Conservation (phyloP, 2,888 invertebrate species). For the Drosophila longiperda region DNA sequence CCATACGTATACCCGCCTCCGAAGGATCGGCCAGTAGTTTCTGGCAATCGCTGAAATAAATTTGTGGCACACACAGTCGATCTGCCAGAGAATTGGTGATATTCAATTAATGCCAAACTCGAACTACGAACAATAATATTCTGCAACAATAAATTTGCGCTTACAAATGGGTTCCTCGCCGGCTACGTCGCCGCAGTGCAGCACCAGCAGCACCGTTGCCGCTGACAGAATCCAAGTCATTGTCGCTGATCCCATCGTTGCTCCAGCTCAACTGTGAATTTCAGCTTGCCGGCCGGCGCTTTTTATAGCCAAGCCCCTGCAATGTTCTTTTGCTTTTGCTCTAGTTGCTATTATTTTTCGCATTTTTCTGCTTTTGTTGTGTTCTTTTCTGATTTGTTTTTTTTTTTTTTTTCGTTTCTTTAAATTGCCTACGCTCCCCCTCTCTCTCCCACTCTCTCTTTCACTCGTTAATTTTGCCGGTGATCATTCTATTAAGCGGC, state of each 20-base stretch:
- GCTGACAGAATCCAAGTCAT: constrained; percentile 40
- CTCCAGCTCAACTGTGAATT: constrained; percentile 66
- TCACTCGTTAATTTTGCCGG: constrained; percentile 12
- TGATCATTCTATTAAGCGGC: constrained; percentile 56
- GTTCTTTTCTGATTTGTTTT: constrained; percentile 7
- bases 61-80: constrained; percentile 91
- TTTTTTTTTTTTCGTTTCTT: constrained; percentile 2
- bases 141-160: neutral
- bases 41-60: constrained; percentile 87
- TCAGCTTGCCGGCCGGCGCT: constrained; percentile 59
- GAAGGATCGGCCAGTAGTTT: constrained; percentile 85
- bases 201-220: constrained; percentile 33
- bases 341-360: constrained; percentile 38
- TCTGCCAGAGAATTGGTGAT: constrained; percentile 85
- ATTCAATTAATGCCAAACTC: neutral
- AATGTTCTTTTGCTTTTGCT: constrained; percentile 28
- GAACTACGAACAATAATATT: neutral
- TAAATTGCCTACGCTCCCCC: neutral
- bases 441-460: neutral
- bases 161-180: constrained; percentile 74
- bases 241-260: constrained; percentile 35
- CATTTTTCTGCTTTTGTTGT: constrained; percentile 15
- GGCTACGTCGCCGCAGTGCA: constrained; percentile 21
- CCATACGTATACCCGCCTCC: constrained; percentile 86
- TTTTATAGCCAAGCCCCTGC: constrained; percentile 56